A percentile compares a stretch with the other conserved stretches of the same genome.
These are phyloP conservation scores for Drosophila peninsularis DNA, from an alignment of 2,888 invertebrate genomes.

Conservation along the genomic window DNA sequence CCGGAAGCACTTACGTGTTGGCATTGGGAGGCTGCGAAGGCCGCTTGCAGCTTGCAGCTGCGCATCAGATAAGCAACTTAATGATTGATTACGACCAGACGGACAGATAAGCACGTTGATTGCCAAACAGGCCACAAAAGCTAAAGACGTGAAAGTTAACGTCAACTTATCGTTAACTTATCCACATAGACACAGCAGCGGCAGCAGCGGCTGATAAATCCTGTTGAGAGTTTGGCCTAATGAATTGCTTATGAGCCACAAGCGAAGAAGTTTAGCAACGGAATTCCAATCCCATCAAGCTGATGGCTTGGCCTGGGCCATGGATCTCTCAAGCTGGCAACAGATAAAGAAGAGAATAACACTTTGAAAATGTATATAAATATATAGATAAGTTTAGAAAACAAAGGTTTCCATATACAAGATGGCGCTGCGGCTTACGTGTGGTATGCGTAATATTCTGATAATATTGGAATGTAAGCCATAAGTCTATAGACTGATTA, in stretches of 20 bases:
- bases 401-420: not conserved
- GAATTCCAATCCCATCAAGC: constrained; percentile 6
- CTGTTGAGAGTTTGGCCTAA: constrained; percentile 35
- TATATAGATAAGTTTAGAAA: no score
- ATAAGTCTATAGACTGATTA: no score
- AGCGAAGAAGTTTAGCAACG: constrained; percentile 20
- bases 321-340: not conserved
- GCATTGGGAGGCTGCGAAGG: constrained; percentile 28
- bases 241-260: constrained; percentile 34
- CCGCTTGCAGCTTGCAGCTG: constrained; percentile 29
- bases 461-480: not conserved
- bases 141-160: constrained; percentile 45
- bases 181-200: constrained; percentile 23
- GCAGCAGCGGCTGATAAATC: constrained; percentile 23
- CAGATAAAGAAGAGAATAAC: not conserved
- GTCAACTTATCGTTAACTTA: constrained; percentile 38
- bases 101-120: constrained; percentile 50
- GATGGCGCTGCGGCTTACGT: not conserved
- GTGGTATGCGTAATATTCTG: not conserved
- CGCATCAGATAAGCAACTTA: constrained; percentile 53
- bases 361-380: not conserved
- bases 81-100: constrained; percentile 57
- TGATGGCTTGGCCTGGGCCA: not conserved
- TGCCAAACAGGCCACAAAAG: constrained; percentile 40
- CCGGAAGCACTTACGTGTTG: constrained; percentile 60